Percentiles rank a stretch among this genome's conserved stretches.
Evolutionary conservation across 2,113 vertebrate genomes (phyloP).

Genomic region (Theristicus caerulescens): DNA sequence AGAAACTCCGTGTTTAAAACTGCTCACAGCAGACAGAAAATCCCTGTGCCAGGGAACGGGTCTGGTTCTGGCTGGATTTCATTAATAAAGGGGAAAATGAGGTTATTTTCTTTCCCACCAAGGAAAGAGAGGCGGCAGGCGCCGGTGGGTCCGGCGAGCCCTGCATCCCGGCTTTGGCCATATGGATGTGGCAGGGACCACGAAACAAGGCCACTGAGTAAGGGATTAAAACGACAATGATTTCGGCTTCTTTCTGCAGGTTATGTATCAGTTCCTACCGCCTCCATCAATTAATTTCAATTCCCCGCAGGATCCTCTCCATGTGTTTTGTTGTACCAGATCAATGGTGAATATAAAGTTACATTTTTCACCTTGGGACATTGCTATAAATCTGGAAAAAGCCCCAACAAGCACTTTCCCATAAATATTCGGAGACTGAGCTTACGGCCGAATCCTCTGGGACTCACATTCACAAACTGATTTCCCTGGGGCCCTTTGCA

Average conservation of each 20-base stretch:
- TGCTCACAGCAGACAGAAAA: not conserved
- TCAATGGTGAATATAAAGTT: not conserved
- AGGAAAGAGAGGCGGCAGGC: not conserved
- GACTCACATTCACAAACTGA: not conserved
- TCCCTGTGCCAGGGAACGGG: not conserved
- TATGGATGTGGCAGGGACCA: rapidly evolving
- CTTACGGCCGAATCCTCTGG: not conserved
- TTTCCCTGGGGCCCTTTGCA: not conserved
- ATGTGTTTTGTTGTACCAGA: not conserved
- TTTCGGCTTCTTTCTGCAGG: not conserved
- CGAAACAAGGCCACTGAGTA: not conserved
- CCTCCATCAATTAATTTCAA: not conserved
- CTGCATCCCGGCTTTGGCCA: not conserved
- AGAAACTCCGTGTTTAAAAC: not conserved
- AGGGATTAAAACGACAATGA: not conserved
- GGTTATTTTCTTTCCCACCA: not conserved
- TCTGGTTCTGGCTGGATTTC: not conserved
- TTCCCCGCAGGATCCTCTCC: not conserved
- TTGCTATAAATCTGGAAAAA: not conserved
- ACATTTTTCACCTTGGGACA: conserved; percentile 15
- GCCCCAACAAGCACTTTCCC: not conserved
- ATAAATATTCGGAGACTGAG: not conserved
- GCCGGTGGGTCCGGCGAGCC: not conserved
- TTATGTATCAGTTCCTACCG: not conserved
- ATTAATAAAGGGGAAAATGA: not conserved